Percentiles rank a stretch among this genome's conserved stretches.
phyloP scores from a whole-genome alignment of 2,888 invertebrate genomes.

The Callyntrura guangdongensis region DNA sequence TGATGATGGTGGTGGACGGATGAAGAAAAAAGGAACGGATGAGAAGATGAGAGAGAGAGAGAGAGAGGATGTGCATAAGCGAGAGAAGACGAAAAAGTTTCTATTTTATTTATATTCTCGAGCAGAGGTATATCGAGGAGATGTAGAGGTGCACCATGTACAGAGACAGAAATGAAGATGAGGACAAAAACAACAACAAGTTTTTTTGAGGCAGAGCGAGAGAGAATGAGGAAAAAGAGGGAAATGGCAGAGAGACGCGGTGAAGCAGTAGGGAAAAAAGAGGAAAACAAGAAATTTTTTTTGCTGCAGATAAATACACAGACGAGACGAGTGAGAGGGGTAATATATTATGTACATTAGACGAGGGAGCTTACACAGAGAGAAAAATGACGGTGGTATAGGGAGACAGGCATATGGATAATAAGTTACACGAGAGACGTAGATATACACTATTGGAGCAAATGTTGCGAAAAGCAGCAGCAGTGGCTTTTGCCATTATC shows the following conservation, averaged over 20 bases:
- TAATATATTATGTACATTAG: background rate
- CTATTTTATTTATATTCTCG: background rate
- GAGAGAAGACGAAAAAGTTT: constrained; percentile 21
- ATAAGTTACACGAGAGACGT: background rate
- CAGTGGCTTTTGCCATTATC: background rate
- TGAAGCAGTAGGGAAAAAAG: background rate
- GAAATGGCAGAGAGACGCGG: background rate
- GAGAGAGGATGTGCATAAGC: background rate
- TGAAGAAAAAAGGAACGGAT: constrained; percentile 20
- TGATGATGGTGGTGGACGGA: background rate
- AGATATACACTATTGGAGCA: background rate
- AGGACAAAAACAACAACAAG: constrained; percentile 5
- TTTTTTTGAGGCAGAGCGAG: constrained; percentile 4
- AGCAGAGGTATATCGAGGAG: background rate
- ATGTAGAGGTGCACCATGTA: background rate
- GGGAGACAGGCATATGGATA: background rate
- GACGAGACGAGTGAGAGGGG: background rate
- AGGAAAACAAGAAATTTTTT: constrained; percentile 50
- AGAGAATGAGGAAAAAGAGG: constrained; percentile 10
- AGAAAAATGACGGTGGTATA: background rate
- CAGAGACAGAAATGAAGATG: background rate
- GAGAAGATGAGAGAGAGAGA: background rate
- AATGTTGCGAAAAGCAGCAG: too few relatives aligned
- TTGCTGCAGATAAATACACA: background rate
- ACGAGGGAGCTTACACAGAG: background rate